Conservation (phyloP, 2,888 invertebrate genomes). For the Campoplex nolae region DNA sequence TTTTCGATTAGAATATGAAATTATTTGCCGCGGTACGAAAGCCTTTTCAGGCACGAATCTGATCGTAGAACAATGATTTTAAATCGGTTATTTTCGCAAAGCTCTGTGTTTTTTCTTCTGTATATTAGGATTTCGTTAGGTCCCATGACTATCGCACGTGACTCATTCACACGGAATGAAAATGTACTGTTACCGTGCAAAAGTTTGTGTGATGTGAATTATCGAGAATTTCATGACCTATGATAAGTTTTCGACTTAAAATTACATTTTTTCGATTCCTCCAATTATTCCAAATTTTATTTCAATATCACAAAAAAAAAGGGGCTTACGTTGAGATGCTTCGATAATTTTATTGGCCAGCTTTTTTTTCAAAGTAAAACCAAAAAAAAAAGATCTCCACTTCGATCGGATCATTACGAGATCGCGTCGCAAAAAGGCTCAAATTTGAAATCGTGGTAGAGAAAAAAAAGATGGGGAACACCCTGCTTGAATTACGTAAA, state of each 20-base stretch:
- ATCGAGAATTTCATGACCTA: constrained; percentile 11
- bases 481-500: constrained; percentile 38
- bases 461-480: constrained; percentile 29
- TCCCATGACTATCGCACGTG: constrained; percentile 30
- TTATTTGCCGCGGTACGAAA: background rate
- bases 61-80: background rate
- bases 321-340: constrained; percentile 17
- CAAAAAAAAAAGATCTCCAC: background rate
- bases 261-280: background rate
- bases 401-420: constrained; percentile 8
- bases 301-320: constrained; percentile 31
- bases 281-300: background rate
- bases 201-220: background rate
- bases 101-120: constrained; percentile 16
- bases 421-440: constrained; percentile 31
- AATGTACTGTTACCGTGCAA: constrained; percentile 5
- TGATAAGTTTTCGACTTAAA: background rate
- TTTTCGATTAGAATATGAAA: background rate
- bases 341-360: constrained; percentile 10
- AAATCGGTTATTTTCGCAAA: constrained; percentile 3
- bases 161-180: constrained; percentile 10
- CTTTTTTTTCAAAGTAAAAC: background rate
- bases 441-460: constrained; percentile 12
- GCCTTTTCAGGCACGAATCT: constrained; percentile 3
- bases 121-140: constrained; percentile 26